Evolutionary conservation across 2,888 invertebrate species (phyloP), one percentile per base, ranked within the genome.

Genomic region (Endotricha flammealis): DNA sequence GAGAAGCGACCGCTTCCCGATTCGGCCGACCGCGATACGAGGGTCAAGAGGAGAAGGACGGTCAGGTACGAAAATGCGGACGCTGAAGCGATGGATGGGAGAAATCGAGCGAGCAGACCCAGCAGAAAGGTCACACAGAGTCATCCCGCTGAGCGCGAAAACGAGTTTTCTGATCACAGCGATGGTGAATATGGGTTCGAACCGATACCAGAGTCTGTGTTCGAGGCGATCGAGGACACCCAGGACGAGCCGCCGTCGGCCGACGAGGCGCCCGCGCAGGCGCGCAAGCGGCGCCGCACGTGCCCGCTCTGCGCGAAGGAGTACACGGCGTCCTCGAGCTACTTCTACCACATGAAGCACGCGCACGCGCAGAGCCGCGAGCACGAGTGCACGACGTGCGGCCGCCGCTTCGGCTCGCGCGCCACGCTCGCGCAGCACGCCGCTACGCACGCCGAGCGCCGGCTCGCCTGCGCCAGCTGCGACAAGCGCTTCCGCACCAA

Each of bases 321-420:
- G 31, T 89, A 85, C 59, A 65, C 58, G 1, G 81, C 81, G n/a
- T 57, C 78, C 0, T 87, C 87, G 1, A 85, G 85, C 53, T 77
- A 86, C 43, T 83, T 83, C 56, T 88, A 89, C 49, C 90, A 90
- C 53, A 53, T 88, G 43, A 87, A 82, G 41, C 73, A 88, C 53
- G 68, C 71, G 7, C 89, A 90, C 60, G 63, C 59, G 1, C 68
- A 71, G 6, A 59, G 66, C 12, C 79, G 80, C 41, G 78, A 83
- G 36, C 79, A 86, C 58, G 66, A 66, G 22, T 90, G 90, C 50
- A 69, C 73, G 3, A 63, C 74, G 25, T 89, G 90, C 57, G 81
- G 79, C 0, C 68, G 77, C 23, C 69, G 63, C 29, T 88, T 89
- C 52, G 77, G 79, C 0, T 79, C 83, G 28, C 80, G 77, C 41